Evolutionary conservation across 2,888 invertebrate species (phyloP), one percentile per base, ranked within the genome.

Genomic region (Drosophila phalerata): DNA sequence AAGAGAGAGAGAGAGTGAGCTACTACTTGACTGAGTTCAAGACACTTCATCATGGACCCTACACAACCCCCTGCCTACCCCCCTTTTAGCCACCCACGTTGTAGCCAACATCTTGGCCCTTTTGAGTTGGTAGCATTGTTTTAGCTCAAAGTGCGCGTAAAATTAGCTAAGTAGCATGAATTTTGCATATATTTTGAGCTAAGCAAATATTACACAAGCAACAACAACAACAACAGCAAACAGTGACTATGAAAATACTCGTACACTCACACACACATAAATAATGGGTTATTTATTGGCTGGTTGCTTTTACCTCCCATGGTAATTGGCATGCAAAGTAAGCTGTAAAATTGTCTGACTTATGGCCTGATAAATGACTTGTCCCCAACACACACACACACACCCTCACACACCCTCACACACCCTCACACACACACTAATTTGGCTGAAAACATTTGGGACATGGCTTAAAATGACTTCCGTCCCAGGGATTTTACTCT

Each of bases 101-200:
- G 34, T 55, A 62, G 55, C 45, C 51, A 28, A 37, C 67, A 47
- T 63, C 67, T 76, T 74, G 53, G 53, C 63, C 42, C 19, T 30
- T 69, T 69, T 19, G 49, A 62, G 19, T 15, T 17, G 63, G 10
- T 57, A 68, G 69, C 85, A 82, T 79, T 85, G 85, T 85, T 87
- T 87, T 55, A 80, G 85, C 88, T 61, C 84, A 80, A 85, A 85
- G 85, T 82, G 85, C 70, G 88, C 84, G 83, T 78, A 80, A 85
- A 85, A 85, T 84, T 82, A 82, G 73, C 80, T 78, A 76, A 84
- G 86, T 86, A 75, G 79, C 65, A 64, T 61, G 67, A 81, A 76
- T 78, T 88, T 78, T 69, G 80, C 80, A 82, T 79, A 81, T 70
- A 76, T 67, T 62, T 49, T 61, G 9, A 34, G 61, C 68, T 37